Conservation (phyloP, 23 tunicate species). For the Halocynthia roretzi region DNA sequence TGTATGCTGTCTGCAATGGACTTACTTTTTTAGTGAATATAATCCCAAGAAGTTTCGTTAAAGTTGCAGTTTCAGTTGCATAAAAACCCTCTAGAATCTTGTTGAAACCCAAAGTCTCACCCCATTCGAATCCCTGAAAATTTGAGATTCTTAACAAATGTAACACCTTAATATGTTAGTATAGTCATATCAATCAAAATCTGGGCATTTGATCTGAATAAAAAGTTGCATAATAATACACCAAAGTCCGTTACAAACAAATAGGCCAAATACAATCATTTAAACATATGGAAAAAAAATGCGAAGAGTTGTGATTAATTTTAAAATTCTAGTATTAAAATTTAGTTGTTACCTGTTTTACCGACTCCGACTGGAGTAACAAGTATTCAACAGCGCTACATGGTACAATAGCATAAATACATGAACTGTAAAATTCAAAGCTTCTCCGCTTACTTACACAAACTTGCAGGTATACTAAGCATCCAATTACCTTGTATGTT, state of each 20-base stretch:
- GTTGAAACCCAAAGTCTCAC: conserved; percentile 6
- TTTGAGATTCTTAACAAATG: too few relatives aligned
- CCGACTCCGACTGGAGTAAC: too few relatives aligned
- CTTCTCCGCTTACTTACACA: neutral
- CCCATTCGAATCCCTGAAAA: conserved; percentile 29
- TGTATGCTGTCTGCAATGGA: neutral
- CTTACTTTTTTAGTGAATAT: neutral
- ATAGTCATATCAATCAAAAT: neutral
- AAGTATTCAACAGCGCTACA: too few relatives aligned
- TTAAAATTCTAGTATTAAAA: too few relatives aligned
- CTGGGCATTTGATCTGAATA: neutral
- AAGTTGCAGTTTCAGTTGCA: neutral
- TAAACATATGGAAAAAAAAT: neutral
- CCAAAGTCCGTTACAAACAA: neutral
- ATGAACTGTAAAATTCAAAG: too few relatives aligned
- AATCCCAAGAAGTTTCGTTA: neutral
- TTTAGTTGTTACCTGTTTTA: too few relatives aligned
- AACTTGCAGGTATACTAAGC: neutral
- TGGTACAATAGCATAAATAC: too few relatives aligned
- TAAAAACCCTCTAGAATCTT: neutral
- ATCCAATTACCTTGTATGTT: conserved; percentile 32
- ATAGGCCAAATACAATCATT: neutral
- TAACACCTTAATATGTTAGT: neutral
- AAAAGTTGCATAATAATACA: neutral
- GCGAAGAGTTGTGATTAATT: neutral